Conservation (phyloP, 1,140 invertebrate species). For the Pararge aegeria region DNA sequence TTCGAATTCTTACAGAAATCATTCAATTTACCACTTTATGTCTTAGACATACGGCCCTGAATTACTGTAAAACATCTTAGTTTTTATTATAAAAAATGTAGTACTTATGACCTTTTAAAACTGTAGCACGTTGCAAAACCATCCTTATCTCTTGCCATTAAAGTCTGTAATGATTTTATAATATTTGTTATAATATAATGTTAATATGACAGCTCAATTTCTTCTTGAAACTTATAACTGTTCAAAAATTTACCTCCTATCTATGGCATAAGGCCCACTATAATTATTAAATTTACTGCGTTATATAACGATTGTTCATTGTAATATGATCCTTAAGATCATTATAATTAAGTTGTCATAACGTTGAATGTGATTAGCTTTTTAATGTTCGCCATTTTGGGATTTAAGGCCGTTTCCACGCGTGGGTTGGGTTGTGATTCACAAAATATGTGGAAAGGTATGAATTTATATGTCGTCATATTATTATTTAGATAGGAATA, state of each 20-base stretch:
- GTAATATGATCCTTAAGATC: not conserved
- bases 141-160: not conserved
- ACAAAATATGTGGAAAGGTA: not conserved
- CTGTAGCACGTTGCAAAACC: not conserved
- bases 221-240: not conserved
- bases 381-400: constrained; percentile 13
- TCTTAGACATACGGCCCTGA: too few relatives aligned
- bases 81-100: too few relatives aligned
- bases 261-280: not conserved
- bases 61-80: too few relatives aligned
- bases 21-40: too few relatives aligned
- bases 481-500: too few relatives aligned
- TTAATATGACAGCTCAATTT: not conserved
- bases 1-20: too few relatives aligned
- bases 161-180: not conserved
- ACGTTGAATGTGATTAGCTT: not conserved
- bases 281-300: not conserved
- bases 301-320: not conserved
- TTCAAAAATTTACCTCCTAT: not conserved
- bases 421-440: constrained; percentile 17
- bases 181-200: not conserved
- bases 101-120: not conserved
- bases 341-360: not conserved
- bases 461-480: constrained; percentile 1
- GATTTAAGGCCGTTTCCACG: constrained; percentile 14